These are phyloP conservation scores for Ailuropoda melanoleuca DNA, from an alignment of 2,113 vertebrate species.

Conservation along the genomic window DNA sequence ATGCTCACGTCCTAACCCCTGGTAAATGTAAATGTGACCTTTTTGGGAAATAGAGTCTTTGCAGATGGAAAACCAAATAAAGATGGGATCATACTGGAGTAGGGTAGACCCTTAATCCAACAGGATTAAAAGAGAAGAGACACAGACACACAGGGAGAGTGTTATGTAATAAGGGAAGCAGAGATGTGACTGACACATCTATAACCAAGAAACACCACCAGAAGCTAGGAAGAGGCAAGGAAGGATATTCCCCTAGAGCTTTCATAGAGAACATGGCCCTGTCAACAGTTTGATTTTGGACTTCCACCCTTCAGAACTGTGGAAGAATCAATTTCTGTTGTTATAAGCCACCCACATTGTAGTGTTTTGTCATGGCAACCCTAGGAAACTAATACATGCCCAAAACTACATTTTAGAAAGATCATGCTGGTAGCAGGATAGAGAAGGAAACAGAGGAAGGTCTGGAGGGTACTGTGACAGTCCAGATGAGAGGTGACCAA, in stretches of 20 bases:
- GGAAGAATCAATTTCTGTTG: not conserved
- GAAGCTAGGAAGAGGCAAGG: not conserved
- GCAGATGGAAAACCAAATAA: not conserved
- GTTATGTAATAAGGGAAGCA: not conserved
- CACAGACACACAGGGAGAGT: not conserved
- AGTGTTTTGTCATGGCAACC: not conserved
- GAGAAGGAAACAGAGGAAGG: not conserved
- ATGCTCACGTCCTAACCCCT: not conserved
- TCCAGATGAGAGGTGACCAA: conserved; percentile 20
- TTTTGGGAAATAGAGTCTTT: conserved; percentile 18
- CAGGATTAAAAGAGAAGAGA: conserved; percentile 31
- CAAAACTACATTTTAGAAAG: conserved; percentile 16
- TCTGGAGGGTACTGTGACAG: not conserved
- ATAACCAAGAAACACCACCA: not conserved
- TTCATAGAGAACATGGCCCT: not conserved
- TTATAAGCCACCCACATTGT: not conserved
- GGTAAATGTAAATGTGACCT: not conserved
- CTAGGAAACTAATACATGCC: not conserved
- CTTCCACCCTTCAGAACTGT: not conserved
- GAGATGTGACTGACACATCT: not conserved
- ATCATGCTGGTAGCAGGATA: not conserved
- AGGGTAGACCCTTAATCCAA: not conserved
- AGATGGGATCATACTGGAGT: not conserved
- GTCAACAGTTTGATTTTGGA: not conserved
- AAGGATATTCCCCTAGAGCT: not conserved